Conservation (phyloP, 2,888 invertebrate genomes). For the Rotaria macrura region DNA sequence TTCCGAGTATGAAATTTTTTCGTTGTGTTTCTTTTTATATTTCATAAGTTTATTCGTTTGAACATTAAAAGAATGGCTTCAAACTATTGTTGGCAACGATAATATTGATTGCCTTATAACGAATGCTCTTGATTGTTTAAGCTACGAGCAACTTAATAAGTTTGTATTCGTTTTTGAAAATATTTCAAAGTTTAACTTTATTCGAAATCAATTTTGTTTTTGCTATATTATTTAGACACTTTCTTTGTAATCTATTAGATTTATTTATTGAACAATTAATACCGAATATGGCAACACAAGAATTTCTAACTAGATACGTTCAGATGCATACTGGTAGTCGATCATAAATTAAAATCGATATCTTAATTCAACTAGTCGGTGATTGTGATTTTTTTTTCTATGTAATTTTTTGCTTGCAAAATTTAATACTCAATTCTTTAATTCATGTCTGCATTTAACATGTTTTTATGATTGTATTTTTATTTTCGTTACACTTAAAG, state of each 20-base stretch:
- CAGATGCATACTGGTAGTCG: background rate
- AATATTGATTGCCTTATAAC: background rate
- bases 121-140: background rate
- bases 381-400: background rate
- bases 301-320: background rate
- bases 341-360: background rate
- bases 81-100: background rate
- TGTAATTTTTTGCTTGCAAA: too few species aligned
- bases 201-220: background rate
- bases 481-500: background rate
- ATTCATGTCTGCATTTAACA: background rate
- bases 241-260: background rate
- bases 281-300: background rate
- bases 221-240: background rate
- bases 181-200: too few species aligned
- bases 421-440: background rate
- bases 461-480: background rate
- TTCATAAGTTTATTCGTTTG: too few species aligned
- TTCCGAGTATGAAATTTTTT: background rate
- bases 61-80: background rate
- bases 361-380: background rate
- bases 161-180: background rate
- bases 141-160: background rate
- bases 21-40: too few species aligned
- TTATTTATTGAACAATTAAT: constrained; percentile 10